Base-by-base conservation (phyloP, 2,113 vertebrate genomes). In the Aegotheles bennettii region DNA sequence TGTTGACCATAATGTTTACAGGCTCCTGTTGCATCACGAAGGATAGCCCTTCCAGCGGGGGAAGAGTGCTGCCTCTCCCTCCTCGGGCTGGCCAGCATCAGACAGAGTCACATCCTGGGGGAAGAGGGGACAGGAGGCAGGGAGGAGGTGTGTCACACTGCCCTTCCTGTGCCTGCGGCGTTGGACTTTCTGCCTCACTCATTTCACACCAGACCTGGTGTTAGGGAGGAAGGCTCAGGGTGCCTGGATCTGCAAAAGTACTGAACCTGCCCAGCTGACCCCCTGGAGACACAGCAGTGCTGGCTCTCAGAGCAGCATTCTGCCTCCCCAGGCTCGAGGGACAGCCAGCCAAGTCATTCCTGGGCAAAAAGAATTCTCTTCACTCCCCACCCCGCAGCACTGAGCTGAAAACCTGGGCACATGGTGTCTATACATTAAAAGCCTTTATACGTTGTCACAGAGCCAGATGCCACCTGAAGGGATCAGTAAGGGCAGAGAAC, bases 381-480 rank as follows among this genome's bases (percentile, higher is more conserved):
- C 18, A 1, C 5, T 65, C 75, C 45, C 31, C 59, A 26, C 2
- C 8, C 36, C 35, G 12, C 53, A 28, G 1, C 9, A 3, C 6
- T 2, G 18, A 48, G 51, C 85, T 57, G 56, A 36, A 29, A 43
- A 28, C 54, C 67, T 3, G 3, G 73, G 51, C 50, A 28, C 3
- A 0, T 2, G 11, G 42, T 6, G 12, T 8, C 42, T 16, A 13
- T 11, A 23, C n/a, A n/a, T n/a, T n/a, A 29, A 12, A 48, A 48
- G 26, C 17, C 67, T 31, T n/a, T 11, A 29, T n/a, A 16, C 3
- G 4, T 24, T 26, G 29, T 7, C 89, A 59, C 50, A 31, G 23
- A 76, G 67, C 21, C 67, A 76, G 57, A 73, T 4, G 25, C n/a
- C 85, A 24, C 78, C 48, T 65, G 78, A 61, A n/a, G 65, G 9